Conservation (phyloP, 2,888 invertebrate genomes). For the Chymomyza fuscimana region DNA sequence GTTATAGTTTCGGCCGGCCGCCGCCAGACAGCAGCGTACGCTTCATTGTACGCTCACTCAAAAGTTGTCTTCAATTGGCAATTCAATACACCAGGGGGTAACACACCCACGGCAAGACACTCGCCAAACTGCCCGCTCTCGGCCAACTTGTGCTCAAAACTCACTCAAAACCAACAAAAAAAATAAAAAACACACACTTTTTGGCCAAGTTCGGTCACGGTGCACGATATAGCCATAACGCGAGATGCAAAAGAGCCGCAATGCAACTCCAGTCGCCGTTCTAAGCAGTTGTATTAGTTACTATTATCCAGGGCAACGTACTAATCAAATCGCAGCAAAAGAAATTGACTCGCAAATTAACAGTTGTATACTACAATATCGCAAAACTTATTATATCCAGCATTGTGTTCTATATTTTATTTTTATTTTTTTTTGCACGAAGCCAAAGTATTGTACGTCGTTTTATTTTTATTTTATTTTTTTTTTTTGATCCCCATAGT, state of each 20-base stretch:
- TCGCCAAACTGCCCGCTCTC: constrained; percentile 11
- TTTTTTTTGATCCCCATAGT: constrained; percentile 22
- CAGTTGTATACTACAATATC: not conserved
- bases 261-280: constrained; percentile 51
- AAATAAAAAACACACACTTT: too few species aligned
- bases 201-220: constrained; percentile 19
- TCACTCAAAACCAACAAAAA: too few species aligned
- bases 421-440: constrained; percentile 28
- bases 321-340: not conserved
- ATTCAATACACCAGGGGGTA: not conserved
- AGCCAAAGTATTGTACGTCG: not conserved
- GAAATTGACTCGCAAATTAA: not conserved
- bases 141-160: constrained; percentile 4
- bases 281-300: constrained; percentile 29
- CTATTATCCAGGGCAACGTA: not conserved
- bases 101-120: constrained; percentile 2
- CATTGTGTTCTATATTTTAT: not conserved
- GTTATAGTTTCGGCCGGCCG: too few species aligned
- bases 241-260: constrained; percentile 35
- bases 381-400: not conserved
- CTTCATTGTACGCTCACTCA: constrained; percentile 31
- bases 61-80: constrained; percentile 34
- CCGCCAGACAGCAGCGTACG: constrained; percentile 26
- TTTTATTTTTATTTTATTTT: constrained; percentile 8
- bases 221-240: constrained; percentile 11